Percentiles rank a stretch among this genome's conserved stretches.
phyloP scores from a whole-genome alignment of 1,140 invertebrate species.

The Drosophila sucinea region DNA sequence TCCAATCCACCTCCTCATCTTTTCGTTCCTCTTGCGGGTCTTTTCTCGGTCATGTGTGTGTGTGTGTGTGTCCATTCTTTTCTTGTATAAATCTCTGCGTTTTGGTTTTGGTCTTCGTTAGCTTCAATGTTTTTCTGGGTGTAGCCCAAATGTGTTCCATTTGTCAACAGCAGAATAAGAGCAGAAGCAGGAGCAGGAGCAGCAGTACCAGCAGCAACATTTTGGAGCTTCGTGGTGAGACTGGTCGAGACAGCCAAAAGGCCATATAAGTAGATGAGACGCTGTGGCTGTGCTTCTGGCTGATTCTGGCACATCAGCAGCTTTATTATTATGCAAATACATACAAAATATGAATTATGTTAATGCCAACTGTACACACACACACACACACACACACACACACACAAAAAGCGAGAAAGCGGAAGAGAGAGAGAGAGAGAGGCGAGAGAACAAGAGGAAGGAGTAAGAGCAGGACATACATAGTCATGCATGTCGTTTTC shows the following conservation, averaged over 20 bases:
- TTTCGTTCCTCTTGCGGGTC: not conserved
- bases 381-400: conserved; percentile 25
- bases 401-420: conserved; percentile 10
- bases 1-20: not conserved
- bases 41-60: conserved; percentile 28
- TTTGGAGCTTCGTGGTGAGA: not conserved
- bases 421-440: not conserved
- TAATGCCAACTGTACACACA: conserved; percentile 65
- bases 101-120: conserved; percentile 34
- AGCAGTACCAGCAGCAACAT: conserved; percentile 6
- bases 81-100: conserved; percentile 62
- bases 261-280: conserved; percentile 45
- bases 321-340: conserved; percentile 77
- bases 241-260: conserved; percentile 64
- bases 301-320: conserved; percentile 72
- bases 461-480: not conserved
- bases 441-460: too few species aligned
- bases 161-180: conserved; percentile 62
- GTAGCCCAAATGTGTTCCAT: conserved; percentile 62
- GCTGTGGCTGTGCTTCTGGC: conserved; percentile 24
- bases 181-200: not conserved
- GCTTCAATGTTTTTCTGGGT: conserved; percentile 39
- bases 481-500: conserved; percentile 34
- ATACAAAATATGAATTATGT: conserved; percentile 77
- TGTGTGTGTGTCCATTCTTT: conserved; percentile 54